Percentiles rank a stretch among this genome's conserved stretches.
Conservation (phyloP, 2,797 vertebrate genomes). For the Chelmon rostratus region DNA sequence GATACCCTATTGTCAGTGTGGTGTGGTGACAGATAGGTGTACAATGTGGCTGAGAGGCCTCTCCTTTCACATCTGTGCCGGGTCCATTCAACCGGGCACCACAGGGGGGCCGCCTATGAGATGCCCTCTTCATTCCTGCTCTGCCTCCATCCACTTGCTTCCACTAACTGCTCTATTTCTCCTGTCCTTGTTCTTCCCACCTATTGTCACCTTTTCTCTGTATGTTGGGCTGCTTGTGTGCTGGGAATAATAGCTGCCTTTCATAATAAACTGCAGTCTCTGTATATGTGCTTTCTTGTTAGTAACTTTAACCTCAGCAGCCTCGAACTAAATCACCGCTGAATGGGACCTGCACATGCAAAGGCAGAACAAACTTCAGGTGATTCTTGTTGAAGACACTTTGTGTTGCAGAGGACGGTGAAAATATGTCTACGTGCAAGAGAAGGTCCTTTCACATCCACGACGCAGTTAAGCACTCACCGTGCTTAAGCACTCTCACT, state of each 20-base stretch:
- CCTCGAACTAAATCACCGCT: not conserved
- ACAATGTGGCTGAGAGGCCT: constrained; percentile 75
- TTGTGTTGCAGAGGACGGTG: not conserved
- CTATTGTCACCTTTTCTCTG: constrained; percentile 52
- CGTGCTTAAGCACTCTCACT: not conserved
- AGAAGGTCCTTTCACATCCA: not conserved
- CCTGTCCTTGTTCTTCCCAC: constrained; percentile 32
- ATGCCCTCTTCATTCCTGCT: constrained; percentile 67
- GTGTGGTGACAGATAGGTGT: constrained; percentile 73
- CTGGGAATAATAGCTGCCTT: constrained; percentile 54
- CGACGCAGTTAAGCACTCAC: not conserved
- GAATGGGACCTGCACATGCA: not conserved
- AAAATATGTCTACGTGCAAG: not conserved
- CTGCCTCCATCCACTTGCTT: constrained; percentile 55
- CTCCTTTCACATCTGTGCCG: constrained; percentile 75
- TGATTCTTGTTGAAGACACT: not conserved
- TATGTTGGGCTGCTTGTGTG: constrained; percentile 20
- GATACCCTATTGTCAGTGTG: constrained; percentile 78
- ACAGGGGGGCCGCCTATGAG: constrained; percentile 69
- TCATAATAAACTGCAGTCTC: constrained; percentile 32
- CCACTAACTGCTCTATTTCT: constrained; percentile 65
- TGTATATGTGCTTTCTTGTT: constrained; percentile 32
- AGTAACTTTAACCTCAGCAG: constrained; percentile 6
- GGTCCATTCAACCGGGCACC: constrained; percentile 78
- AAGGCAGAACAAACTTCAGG: constrained; percentile 13